Conservation (phyloP, 2,888 invertebrate genomes). For the Willowsia nigromaculata region DNA sequence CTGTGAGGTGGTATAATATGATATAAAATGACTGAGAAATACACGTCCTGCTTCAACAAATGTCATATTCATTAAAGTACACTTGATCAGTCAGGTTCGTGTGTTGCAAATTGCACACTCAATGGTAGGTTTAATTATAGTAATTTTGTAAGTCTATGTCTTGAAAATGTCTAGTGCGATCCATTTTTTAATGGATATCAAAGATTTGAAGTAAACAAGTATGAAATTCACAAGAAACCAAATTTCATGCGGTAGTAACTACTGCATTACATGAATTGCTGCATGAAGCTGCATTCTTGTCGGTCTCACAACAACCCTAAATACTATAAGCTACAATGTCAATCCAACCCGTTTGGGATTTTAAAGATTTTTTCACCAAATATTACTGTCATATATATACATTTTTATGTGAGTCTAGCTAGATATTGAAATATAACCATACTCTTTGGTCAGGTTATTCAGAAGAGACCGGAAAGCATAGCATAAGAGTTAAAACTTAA, state of each 20-base stretch:
- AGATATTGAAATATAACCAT: too few relatives aligned
- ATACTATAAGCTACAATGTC: too few relatives aligned
- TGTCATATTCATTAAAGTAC: neutral
- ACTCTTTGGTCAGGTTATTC: neutral
- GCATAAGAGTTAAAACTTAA: neutral
- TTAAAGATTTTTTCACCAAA: too few relatives aligned
- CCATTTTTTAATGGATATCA: neutral
- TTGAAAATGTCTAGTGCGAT: neutral
- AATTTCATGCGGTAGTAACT: too few relatives aligned
- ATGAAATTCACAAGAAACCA: too few relatives aligned
- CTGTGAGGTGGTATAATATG: neutral
- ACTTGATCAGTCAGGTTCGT: too few relatives aligned
- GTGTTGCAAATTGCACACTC: neutral
- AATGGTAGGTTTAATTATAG: neutral
- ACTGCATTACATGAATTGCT: too few relatives aligned
- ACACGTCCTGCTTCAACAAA: neutral
- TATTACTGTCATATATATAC: too few relatives aligned
- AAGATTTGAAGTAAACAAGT: neutral
- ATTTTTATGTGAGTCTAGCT: too few relatives aligned
- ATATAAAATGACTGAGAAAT: constrained; percentile 5
- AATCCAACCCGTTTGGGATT: too few relatives aligned
- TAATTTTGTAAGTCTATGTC: neutral
- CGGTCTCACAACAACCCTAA: too few relatives aligned
- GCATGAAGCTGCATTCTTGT: too few relatives aligned
- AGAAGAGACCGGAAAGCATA: neutral